Evolutionary conservation across 1,140 invertebrate species (phyloP), one percentile per base, ranked within the genome.

Genomic region (Protaetia brevitarsis): DNA sequence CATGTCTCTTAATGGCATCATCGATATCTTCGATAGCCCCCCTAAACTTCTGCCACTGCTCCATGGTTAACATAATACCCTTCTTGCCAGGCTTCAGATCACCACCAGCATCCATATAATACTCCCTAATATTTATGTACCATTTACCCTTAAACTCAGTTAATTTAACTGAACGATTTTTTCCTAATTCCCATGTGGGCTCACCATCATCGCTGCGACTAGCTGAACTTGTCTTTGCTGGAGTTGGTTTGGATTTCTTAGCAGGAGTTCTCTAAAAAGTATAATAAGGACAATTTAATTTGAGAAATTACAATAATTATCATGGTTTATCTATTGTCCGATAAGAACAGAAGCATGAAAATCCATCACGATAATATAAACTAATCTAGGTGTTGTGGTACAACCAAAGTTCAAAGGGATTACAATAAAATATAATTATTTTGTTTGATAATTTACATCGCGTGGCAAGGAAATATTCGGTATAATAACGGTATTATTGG

Each of bases 71-170:
- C 71, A 86, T 87, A 28, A 94, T 92, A 1, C 92, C 94, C 82
- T 96, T 96, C 73, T 91, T 94, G 0, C 90, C 88, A 23, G 94
- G 94, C 73, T 88, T 84, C 62, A 90, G 69, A 59, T 94, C 87
- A 10, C 91, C 91, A 79, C 85, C 79, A 79, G 89, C 80, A 66
- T 89, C 86, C 60, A 62, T 62, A 65, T 96, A 96, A 78, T 86
- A 93, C 73, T 96, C 93, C 70, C 94, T 83, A 59, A 96, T 93
- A 74, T 95, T 90, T 16, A 96, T 84, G 74, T 88, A 88, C 29
- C 85, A 80, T 81, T 90, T 93, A 0, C 92, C 92, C 69, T 88
- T 89, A 72, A 95, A 96, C 69, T 92, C 87, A 63, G 89, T 84
- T 11, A 95, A 85, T 73, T 86, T 90, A 0, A 93, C 87, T 71